Percentiles rank a stretch among this genome's conserved stretches.
Conservation (phyloP, 2,113 vertebrate species). For the Cavia aperea region DNA sequence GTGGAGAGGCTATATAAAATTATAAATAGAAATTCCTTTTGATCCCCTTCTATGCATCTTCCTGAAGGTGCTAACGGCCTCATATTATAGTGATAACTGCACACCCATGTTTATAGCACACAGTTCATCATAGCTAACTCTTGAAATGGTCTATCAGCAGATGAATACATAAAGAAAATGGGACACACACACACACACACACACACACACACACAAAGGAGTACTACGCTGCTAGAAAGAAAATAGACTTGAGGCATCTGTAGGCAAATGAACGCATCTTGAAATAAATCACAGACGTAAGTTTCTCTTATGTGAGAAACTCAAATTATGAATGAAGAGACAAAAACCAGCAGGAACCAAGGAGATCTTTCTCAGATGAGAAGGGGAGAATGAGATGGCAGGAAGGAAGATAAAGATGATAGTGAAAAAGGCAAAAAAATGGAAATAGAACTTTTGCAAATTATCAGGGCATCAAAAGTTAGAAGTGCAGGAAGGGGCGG, state of each 20-base stretch:
- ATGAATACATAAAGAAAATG: neutral
- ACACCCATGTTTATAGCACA: neutral
- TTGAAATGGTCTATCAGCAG: neutral
- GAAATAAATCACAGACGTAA: neutral
- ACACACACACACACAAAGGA: neutral
- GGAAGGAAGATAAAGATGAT: neutral
- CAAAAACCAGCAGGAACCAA: neutral
- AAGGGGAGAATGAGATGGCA: neutral
- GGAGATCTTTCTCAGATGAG: neutral
- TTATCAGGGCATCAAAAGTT: neutral
- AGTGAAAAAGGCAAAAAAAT: neutral
- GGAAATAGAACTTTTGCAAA: neutral
- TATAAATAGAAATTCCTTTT: neutral
- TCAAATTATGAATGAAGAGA: neutral
- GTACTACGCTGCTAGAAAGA: neutral
- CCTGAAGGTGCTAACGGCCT: neutral
- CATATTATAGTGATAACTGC: neutral
- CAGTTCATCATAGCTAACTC: neutral
- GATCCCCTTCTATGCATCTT: neutral
- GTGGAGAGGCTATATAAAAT: neutral
- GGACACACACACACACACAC: neutral
- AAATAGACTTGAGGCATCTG: neutral
- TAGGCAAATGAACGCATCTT: neutral
- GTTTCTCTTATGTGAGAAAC: neutral
- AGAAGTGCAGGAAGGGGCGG: neutral